Evolutionary conservation across 1,140 invertebrate species (phyloP).

Genomic region (Neodiprion lecontei): DNA sequence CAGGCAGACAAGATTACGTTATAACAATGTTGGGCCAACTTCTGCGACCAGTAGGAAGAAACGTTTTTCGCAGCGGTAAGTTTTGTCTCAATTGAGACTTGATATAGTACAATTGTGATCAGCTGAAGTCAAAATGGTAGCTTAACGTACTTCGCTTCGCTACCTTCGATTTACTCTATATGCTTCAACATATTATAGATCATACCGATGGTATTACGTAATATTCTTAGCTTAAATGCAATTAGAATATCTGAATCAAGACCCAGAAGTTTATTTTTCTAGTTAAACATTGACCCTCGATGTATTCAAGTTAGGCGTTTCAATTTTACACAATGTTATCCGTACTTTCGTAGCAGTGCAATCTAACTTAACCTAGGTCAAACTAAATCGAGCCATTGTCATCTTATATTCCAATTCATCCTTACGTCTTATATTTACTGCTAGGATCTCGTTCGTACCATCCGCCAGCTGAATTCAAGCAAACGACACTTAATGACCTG

Average conservation of each 20-base stretch:
- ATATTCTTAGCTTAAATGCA: not conserved
- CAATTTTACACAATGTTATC: not conserved
- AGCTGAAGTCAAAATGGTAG: not conserved
- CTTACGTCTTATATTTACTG: not conserved
- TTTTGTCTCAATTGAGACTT: not conserved
- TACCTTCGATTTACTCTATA: not conserved
- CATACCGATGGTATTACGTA: not conserved
- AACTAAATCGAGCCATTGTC: not conserved
- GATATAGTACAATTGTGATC: not conserved
- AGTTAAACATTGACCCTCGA: not conserved
- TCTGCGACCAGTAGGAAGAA: constrained; percentile 29
- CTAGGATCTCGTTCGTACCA: constrained; percentile 41
- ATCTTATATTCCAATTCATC: constrained; percentile 15
- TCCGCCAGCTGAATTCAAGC: constrained; percentile 38
- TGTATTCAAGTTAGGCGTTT: not conserved
- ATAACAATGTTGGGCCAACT: constrained; percentile 34
- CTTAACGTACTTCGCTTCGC: not conserved
- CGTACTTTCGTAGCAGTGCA: not conserved
- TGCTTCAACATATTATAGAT: not conserved
- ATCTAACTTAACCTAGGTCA: not conserved
- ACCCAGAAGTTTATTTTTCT: not conserved
- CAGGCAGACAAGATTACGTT: not conserved
- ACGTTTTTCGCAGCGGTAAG: constrained; percentile 28
- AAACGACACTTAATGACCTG: constrained; percentile 73
- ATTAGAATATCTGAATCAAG: not conserved